phyloP scores from a whole-genome alignment of 64 coral and sea anemone genomes.

The Pocillopora damicornis region DNA sequence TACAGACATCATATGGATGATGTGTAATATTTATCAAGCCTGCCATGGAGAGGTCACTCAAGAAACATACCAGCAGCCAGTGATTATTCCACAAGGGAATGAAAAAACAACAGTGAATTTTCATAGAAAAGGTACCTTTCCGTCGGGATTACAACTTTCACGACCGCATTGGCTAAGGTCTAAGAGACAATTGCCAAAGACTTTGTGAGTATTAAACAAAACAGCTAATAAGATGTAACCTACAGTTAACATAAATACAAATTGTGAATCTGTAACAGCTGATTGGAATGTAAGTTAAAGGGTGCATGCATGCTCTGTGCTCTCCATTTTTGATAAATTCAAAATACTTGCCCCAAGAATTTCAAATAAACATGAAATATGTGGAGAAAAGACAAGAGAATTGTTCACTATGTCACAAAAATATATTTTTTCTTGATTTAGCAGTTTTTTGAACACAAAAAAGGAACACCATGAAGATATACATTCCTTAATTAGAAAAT shows the following conservation, averaged over 20 bases:
- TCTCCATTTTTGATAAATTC: background rate
- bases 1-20: background rate
- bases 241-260: background rate
- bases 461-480: too few species aligned
- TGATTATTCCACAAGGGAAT: conserved; percentile 38
- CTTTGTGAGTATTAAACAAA: conserved; percentile 88
- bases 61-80: conserved; percentile 26
- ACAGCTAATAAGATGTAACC: conserved; percentile 44
- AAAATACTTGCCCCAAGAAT: background rate
- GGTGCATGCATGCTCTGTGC: background rate
- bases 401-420: too few species aligned
- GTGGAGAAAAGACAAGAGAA: too few species aligned
- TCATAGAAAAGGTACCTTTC: conserved; percentile 93
- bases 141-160: conserved; percentile 99
- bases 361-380: too few species aligned
- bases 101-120: conserved; percentile 36
- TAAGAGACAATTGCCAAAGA: conserved; percentile 99
- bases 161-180: conserved; percentile 99
- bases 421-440: too few species aligned
- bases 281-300: background rate
- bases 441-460: too few species aligned
- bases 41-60: background rate
- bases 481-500: too few species aligned
- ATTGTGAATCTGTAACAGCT: background rate
- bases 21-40: background rate